A percentile compares a stretch with the other conserved stretches of the same genome.
Conservation (phyloP, 2,113 vertebrate species). For the Gracilinanus agilis region DNA sequence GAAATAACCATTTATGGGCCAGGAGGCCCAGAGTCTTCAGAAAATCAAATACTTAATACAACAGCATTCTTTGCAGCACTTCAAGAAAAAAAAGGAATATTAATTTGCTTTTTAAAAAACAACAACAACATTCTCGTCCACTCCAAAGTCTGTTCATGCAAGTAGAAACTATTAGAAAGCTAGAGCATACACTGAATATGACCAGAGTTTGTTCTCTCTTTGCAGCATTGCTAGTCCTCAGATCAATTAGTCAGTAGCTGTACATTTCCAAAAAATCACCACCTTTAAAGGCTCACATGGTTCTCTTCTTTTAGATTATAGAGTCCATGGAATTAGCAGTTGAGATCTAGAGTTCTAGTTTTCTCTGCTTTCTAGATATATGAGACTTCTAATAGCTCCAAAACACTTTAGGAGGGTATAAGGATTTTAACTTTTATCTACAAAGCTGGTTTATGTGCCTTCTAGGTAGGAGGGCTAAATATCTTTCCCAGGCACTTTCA, state of each 20-base stretch:
- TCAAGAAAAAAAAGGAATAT: not conserved
- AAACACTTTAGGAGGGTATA: not conserved
- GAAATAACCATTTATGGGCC: not conserved
- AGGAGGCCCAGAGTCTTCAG: not conserved
- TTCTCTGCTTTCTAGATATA: constrained; percentile 27
- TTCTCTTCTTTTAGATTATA: not conserved
- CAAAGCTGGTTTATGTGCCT: not conserved
- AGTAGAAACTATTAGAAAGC: not conserved
- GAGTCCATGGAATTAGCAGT: not conserved
- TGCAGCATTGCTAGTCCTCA: not conserved
- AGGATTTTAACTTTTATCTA: not conserved
- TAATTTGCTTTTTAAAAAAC: not conserved
- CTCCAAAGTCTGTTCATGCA: not conserved
- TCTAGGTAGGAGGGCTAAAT: not conserved
- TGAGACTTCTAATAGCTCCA: not conserved
- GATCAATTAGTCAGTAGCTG: not conserved
- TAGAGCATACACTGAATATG: not conserved
- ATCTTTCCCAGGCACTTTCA: not conserved
- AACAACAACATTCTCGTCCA: not conserved
- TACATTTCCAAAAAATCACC: not conserved
- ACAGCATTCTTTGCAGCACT: not conserved
- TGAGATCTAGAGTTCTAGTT: constrained; percentile 19
- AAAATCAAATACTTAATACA: not conserved
- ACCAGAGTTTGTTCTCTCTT: not conserved
- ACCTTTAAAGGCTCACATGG: not conserved